phyloP scores from a whole-genome alignment of 2,113 vertebrate genomes.

The Notechis scutatus region DNA sequence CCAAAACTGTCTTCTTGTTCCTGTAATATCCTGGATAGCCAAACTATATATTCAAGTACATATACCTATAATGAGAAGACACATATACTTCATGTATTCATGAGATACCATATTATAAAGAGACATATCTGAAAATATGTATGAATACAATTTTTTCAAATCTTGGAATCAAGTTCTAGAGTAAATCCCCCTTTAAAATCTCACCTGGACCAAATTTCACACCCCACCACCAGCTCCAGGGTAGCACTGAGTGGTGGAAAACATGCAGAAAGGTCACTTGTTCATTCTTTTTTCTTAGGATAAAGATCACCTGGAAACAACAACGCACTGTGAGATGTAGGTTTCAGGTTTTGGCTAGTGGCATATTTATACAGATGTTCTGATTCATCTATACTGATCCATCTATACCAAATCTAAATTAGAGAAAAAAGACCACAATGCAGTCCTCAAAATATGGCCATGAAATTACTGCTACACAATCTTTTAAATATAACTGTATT shows the following conservation, averaged over 20 bases:
- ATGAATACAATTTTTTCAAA: not conserved
- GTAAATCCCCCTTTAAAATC: constrained; percentile 12
- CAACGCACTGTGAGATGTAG: not conserved
- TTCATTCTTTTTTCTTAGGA: constrained; percentile 91
- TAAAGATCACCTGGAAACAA: constrained; percentile 86
- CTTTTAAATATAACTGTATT: not conserved
- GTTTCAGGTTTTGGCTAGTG: not conserved
- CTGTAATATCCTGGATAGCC: not conserved
- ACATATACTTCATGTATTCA: not conserved
- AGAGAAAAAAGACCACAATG: not conserved
- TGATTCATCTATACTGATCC: not conserved
- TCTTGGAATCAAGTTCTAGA: not conserved
- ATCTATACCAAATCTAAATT: not conserved
- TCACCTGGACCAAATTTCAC: constrained; percentile 85
- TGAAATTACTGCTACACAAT: not conserved
- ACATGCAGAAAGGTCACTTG: constrained; percentile 97
- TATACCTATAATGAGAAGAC: not conserved
- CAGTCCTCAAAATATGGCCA: not conserved
- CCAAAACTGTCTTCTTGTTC: not conserved
- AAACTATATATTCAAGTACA: not conserved
- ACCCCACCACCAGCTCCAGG: constrained; percentile 99
- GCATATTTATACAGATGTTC: not conserved
- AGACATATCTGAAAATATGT: not conserved
- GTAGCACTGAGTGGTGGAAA: constrained; percentile 95
- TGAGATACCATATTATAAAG: not conserved